Evolutionary conservation across 1,140 invertebrate species (phyloP).

Genomic region (Drosophila neocordata): DNA sequence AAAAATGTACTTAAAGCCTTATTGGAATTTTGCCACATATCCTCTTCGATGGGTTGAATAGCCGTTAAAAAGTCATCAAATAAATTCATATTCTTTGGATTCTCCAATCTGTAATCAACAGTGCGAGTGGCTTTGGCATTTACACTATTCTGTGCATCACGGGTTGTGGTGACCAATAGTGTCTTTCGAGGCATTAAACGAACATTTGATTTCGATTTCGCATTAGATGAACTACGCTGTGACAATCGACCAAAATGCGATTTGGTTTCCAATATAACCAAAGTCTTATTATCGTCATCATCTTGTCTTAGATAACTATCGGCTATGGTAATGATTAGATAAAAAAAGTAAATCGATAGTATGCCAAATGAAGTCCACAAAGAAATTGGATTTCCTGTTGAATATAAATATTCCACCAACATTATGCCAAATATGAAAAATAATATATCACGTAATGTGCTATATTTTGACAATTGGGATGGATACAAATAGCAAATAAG

Average conservation of each 20-base stretch:
- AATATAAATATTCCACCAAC: neutral
- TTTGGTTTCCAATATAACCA: neutral
- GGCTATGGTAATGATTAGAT: neutral
- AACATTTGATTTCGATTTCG: neutral
- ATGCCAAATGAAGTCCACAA: neutral
- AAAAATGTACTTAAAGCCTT: neutral
- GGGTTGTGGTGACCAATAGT: neutral
- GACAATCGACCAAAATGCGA: neutral
- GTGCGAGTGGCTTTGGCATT: neutral
- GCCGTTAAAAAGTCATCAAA: neutral
- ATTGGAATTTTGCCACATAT: neutral
- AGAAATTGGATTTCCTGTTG: neutral
- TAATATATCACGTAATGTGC: neutral
- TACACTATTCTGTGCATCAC: neutral
- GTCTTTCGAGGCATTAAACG: neutral
- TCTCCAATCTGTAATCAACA: neutral
- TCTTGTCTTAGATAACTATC: neutral
- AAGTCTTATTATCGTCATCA: neutral
- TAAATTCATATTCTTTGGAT: conserved; percentile 1
- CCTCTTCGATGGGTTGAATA: neutral
- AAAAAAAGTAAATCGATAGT: neutral
- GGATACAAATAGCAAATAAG: conserved; percentile 2
- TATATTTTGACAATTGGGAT: neutral
- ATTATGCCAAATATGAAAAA: neutral
- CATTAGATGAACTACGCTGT: neutral